These are phyloP conservation scores for Prostheceraeus crozeri DNA, from an alignment of 2,888 invertebrate species.

Conservation along the genomic window DNA sequence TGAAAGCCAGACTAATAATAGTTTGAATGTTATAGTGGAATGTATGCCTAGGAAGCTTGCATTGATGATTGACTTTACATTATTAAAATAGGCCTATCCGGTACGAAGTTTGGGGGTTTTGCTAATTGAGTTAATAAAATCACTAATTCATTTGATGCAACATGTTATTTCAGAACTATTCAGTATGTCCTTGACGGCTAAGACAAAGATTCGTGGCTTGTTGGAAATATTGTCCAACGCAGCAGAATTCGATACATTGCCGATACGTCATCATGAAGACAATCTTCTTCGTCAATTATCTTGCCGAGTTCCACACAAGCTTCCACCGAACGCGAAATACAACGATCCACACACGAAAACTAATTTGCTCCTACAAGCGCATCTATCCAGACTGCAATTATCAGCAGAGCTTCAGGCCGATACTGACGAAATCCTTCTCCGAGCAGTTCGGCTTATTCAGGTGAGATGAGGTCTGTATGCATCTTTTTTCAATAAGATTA, in stretches of 20 bases:
- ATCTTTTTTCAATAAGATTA: too few relatives aligned
- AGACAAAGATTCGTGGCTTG: constrained; percentile 91
- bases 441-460: constrained; percentile 44
- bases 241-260: constrained; percentile 88
- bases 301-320: constrained; percentile 63
- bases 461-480: too few relatives aligned
- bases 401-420: constrained; percentile 93
- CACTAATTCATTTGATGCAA: too few relatives aligned
- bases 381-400: constrained; percentile 82
- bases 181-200: constrained; percentile 86
- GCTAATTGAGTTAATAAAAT: too few relatives aligned
- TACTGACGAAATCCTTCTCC: constrained; percentile 78
- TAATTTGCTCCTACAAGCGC: constrained; percentile 86
- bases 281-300: constrained; percentile 65
- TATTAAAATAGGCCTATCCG: too few relatives aligned
- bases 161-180: constrained; percentile 88
- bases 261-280: constrained; percentile 82
- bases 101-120: too few relatives aligned
- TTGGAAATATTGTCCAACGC: constrained; percentile 96
- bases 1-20: too few relatives aligned
- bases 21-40: too few relatives aligned
- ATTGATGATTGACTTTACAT: too few relatives aligned
- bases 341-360: constrained; percentile 93
- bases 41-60: too few relatives aligned
- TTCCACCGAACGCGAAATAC: constrained; percentile 67